These are phyloP conservation scores for Orchesellides sinensis DNA, from an alignment of 2,888 invertebrate genomes.

Conservation along the genomic window DNA sequence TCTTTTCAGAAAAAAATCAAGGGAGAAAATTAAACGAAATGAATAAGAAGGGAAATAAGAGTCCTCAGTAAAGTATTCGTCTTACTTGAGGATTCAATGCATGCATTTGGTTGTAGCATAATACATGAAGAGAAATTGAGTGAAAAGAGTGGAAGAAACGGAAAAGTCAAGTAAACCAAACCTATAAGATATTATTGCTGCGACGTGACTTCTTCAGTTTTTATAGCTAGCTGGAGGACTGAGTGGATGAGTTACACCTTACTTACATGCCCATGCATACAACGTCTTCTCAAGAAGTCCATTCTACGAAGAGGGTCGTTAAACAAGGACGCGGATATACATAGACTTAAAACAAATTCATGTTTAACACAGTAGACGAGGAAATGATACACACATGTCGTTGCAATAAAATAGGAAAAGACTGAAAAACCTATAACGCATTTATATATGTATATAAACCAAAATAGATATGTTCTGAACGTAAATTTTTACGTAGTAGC, in stretches of 20 bases:
- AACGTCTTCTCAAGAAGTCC: conserved; percentile 2
- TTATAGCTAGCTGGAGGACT: not conserved
- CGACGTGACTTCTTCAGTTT: conserved; percentile 34
- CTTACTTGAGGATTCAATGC: no score
- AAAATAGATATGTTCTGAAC: not conserved
- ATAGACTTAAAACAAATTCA: not conserved
- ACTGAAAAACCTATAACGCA: not conserved
- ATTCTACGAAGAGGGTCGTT: not conserved
- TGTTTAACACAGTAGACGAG: not conserved
- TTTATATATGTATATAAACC: not conserved
- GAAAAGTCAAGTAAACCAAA: conserved; percentile 19
- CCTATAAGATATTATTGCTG: conserved; percentile 46
- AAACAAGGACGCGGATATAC: conserved; percentile 2
- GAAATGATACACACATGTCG: not conserved
- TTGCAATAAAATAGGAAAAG: not conserved
- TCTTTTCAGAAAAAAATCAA: not conserved
- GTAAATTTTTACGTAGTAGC: no score
- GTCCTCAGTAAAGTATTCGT: no score
- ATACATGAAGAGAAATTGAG: not conserved
- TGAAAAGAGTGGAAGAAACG: not conserved
- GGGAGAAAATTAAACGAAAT: not conserved
- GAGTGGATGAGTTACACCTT: conserved; percentile 43
- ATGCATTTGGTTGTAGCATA: no score
- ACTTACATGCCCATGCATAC: conserved; percentile 30
- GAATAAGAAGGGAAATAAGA: no score